These are phyloP conservation scores for Campoplex nolae DNA, from an alignment of 2,888 invertebrate species.

Conservation along the genomic window DNA sequence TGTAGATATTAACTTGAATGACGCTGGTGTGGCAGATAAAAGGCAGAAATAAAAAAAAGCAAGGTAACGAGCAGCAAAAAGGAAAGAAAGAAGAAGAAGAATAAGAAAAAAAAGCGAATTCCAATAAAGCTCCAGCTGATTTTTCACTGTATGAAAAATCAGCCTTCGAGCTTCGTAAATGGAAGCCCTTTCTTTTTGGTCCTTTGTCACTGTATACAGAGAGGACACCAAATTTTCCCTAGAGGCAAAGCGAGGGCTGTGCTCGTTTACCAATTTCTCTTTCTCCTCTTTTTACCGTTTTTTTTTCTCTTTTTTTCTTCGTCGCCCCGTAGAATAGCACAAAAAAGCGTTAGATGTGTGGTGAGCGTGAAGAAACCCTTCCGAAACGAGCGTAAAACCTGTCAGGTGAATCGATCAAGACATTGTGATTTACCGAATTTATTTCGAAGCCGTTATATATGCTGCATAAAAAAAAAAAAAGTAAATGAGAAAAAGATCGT, in stretches of 20 bases:
- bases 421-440: not conserved
- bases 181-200: conserved; percentile 45
- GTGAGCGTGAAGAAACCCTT: not conserved
- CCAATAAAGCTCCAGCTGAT: conserved; percentile 62
- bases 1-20: conserved; percentile 43
- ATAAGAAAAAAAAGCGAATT: conserved; percentile 48
- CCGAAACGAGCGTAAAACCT: not conserved
- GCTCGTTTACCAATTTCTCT: conserved; percentile 19
- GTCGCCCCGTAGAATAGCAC: conserved; percentile 2
- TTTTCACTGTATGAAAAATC: conserved; percentile 64
- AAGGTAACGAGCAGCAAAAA: conserved; percentile 21
- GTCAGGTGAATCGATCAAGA: conserved; percentile 24
- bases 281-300: not conserved
- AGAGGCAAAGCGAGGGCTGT: conserved; percentile 25
- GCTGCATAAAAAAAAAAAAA: not conserved
- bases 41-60: conserved; percentile 8
- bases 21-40: conserved; percentile 27
- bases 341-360: not conserved
- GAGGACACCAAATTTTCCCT: conserved; percentile 47
- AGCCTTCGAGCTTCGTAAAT: conserved; percentile 58
- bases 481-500: conserved; percentile 10
- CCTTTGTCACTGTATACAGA: conserved; percentile 38
- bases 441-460: not conserved
- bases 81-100: not conserved
- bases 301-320: not conserved